phyloP scores from a whole-genome alignment of 2,113 vertebrate species.

The Rhinoderma darwinii region DNA sequence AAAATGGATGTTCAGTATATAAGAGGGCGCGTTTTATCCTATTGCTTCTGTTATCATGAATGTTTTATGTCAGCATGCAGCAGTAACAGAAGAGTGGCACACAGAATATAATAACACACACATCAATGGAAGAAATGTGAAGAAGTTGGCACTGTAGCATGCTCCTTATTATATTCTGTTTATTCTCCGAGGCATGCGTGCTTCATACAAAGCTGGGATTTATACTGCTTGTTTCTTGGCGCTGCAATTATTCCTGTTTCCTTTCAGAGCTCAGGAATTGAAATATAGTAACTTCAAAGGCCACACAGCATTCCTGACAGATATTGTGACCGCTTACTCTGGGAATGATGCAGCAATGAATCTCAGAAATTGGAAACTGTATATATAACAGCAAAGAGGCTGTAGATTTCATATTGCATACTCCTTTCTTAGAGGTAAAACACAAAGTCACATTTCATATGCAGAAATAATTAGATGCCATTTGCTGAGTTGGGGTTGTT shows the following conservation, averaged over 20 bases:
- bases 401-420: slow-evolving; percentile 12
- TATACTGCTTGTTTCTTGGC: slow-evolving; percentile 32
- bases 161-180: slow-evolving; percentile 45
- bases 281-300: slow-evolving; percentile 36
- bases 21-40: background rate
- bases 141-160: background rate
- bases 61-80: slow-evolving; percentile 42
- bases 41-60: slow-evolving; percentile 34
- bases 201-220: slow-evolving; percentile 40
- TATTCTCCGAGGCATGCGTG: slow-evolving; percentile 43
- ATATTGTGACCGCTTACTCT: slow-evolving; percentile 30
- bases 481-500: slow-evolving; percentile 1
- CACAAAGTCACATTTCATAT: background rate
- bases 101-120: slow-evolving; percentile 31
- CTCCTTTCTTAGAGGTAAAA: background rate
- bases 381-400: background rate
- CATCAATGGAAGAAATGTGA: slow-evolving; percentile 11
- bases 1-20: background rate
- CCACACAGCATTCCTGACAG: slow-evolving; percentile 34
- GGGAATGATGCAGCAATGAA: slow-evolving; percentile 34
- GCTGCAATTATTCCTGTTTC: slow-evolving; percentile 33
- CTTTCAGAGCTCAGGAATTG: slow-evolving; percentile 7
- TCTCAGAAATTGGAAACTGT: slow-evolving; percentile 27
- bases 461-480: slow-evolving; percentile 24
- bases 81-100: background rate